Percentiles rank a stretch among this genome's conserved stretches.
Conservation (phyloP, 2,888 invertebrate genomes). For the Lycaena phlaeas region DNA sequence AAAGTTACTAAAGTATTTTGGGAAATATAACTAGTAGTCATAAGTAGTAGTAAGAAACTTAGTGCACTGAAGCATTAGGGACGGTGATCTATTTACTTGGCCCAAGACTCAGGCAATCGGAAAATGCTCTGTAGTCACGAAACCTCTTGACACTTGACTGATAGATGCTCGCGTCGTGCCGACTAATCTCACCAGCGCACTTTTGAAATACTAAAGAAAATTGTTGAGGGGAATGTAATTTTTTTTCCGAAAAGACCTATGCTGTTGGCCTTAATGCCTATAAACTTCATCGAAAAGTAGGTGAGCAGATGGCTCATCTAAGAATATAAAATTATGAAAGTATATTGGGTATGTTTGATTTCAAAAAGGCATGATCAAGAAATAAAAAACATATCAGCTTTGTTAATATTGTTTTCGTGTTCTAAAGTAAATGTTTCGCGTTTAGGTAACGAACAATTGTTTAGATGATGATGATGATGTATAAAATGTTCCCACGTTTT, state of each 20-base stretch:
- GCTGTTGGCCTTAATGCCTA: no score
- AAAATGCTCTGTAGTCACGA: conserved; percentile 29
- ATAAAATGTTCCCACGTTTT: no score
- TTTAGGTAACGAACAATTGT: no score
- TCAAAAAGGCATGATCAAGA: no score
- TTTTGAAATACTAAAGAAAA: not conserved
- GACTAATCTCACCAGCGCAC: conserved; percentile 23
- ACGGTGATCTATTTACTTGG: conserved; percentile 15
- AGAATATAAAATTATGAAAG: conserved; percentile 4
- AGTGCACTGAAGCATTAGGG: conserved; percentile 11
- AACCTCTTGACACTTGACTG: conserved; percentile 53
- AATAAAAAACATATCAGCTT: no score
- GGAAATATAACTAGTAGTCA: not conserved
- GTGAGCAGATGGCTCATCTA: no score
- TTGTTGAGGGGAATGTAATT: not conserved
- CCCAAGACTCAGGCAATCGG: conserved; percentile 12
- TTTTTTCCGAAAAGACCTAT: no score
- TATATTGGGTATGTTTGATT: no score
- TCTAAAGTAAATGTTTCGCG: no score
- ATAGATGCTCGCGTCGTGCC: conserved; percentile 34
- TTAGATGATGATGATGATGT: no score
- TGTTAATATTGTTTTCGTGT: no score
- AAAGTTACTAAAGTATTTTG: not conserved
- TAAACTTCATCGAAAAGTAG: no score
- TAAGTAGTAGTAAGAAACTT: conserved; percentile 9